Evolutionary conservation across 2,797 vertebrate species (phyloP).

Genomic region (Agapornis canus): DNA sequence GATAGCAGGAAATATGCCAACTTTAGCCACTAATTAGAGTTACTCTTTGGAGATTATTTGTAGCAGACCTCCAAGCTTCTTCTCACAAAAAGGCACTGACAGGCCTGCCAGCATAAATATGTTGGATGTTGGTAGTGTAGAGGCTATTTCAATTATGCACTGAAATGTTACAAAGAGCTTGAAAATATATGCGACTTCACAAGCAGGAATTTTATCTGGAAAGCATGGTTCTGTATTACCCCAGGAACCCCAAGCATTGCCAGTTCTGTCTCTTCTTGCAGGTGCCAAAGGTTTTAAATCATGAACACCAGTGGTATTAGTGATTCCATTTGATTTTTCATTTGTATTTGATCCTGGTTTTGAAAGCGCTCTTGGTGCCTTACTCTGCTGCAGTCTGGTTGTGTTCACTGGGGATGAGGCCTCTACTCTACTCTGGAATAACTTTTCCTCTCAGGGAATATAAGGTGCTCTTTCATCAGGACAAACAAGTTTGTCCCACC

Average conservation of each 20-base stretch:
- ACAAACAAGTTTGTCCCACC: neutral
- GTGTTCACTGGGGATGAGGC: neutral
- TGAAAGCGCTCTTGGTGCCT: neutral
- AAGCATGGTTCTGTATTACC: neutral
- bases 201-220: slow-evolving; percentile 28
- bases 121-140: slow-evolving; percentile 13
- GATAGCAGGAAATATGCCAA: slow-evolving; percentile 79
- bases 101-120: slow-evolving; percentile 47
- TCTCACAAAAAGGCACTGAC: slow-evolving; percentile 61
- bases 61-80: slow-evolving; percentile 72
- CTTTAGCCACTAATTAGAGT: slow-evolving; percentile 75
- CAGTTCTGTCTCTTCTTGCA: neutral
- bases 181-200: slow-evolving; percentile 25
- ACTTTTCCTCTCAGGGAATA: neutral
- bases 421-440: neutral
- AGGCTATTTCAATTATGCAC: slow-evolving; percentile 36
- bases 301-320: neutral
- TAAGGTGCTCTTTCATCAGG: neutral
- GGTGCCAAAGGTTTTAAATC: neutral
- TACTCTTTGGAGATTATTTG: slow-evolving; percentile 76
- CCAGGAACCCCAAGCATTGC: neutral
- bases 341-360: neutral
- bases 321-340: slow-evolving; percentile 18
- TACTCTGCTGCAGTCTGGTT: neutral
- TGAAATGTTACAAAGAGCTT: slow-evolving; percentile 27